These are phyloP conservation scores for Notechis scutatus DNA, from an alignment of 2,113 vertebrate species.

Conservation along the genomic window DNA sequence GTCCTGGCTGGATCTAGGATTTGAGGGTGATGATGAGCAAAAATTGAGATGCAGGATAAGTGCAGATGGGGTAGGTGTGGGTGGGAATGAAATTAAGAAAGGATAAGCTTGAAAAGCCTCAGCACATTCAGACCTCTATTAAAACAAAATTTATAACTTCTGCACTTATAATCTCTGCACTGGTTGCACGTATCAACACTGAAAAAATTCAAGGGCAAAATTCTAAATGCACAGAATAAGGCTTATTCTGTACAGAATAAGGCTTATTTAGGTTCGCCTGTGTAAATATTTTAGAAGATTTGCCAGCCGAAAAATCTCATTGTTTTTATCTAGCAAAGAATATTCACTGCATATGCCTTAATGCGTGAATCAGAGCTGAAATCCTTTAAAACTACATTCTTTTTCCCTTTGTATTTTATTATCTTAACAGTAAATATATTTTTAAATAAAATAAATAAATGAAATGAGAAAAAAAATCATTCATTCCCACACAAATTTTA, in stretches of 20 bases:
- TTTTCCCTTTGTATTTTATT: neutral
- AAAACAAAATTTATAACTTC: neutral
- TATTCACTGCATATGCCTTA: slow-evolving; percentile 1
- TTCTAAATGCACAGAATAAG: neutral
- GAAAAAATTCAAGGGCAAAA: slow-evolving; percentile 46
- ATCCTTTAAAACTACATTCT: slow-evolving; percentile 40
- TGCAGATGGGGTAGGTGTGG: neutral
- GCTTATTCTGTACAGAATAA: neutral
- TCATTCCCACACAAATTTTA: neutral
- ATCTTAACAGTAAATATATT: slow-evolving; percentile 12
- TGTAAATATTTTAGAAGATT: neutral
- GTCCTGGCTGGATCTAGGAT: neutral
- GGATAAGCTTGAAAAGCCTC: neutral
- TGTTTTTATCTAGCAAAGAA: neutral
- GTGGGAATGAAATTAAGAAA: neutral
- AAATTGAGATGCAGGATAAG: neutral
- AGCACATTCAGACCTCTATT: neutral
- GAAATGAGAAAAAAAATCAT: neutral
- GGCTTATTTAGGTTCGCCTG: neutral
- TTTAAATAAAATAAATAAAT: neutral
- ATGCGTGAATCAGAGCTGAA: slow-evolving; percentile 30
- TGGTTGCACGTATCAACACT: neutral
- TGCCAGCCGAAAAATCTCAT: slow-evolving; percentile 9
- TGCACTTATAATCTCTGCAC: neutral
- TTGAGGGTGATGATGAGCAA: neutral